Evolutionary conservation across 2,797 vertebrate species (phyloP), one percentile per base, ranked within the genome.

Genomic region (Knipowitschia caucasica): DNA sequence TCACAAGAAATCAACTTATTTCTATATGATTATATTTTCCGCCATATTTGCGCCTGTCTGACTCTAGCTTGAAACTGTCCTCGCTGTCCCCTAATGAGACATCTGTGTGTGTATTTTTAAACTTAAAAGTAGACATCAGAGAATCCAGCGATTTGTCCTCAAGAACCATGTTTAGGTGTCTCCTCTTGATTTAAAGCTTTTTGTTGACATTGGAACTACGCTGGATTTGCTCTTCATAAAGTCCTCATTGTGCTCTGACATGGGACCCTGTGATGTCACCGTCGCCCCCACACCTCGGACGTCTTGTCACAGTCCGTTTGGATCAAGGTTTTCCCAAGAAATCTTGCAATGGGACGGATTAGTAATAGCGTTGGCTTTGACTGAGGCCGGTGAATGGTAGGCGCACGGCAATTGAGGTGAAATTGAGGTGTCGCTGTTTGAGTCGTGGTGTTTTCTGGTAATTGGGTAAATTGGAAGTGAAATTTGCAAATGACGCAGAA

Each of bases 211-310:
- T 75, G 65, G 55, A 58, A 60, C 7, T 7, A 9, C 45, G 72
- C 58, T 72, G 67, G 70, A 83, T 79, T 78, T 69, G 58, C 68
- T 59, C 67, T 57, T 67, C 72, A 86, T 66, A 88, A 86, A 86
- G 86, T 89, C 75, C 56, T 69, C 80, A 76, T 88, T 86, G 85
- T 89, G 68, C 66, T 15, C 31, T 0, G 15, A 45, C 10, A 20
- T 47, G 34, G 45, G 45, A 66, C 24, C 15, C 12, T 7, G 77
- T 86, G 83, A 88, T 84, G 85, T 88, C 86, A 89, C 77, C 62
- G 56, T 72, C 58, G n/a, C 58, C 59, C 47, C 38, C 68, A 73
- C 87, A 87, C 85, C 86, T 87, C 86, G 85, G 77, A 82, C 68
- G 71, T 74, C 69, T 68, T n/a, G 82, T 83, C 80, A 66, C 46